A percentile compares a stretch with the other conserved stretches of the same genome.
These are phyloP conservation scores for Thunnus thynnus DNA, from an alignment of 2,113 vertebrate genomes.

Conservation along the genomic window DNA sequence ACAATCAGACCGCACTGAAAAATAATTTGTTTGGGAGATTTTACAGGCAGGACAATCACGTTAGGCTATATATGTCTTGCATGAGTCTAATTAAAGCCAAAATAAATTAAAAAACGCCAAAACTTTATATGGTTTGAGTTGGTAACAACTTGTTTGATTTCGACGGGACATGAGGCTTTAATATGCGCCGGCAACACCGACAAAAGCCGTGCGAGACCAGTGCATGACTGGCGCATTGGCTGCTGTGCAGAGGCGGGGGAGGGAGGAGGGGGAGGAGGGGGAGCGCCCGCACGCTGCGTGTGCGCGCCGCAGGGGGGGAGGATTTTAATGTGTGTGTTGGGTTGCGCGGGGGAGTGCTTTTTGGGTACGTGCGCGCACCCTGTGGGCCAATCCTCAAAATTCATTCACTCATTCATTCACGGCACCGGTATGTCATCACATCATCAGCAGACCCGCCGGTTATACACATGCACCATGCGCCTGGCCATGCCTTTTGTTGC, in stretches of 20 bases:
- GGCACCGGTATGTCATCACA: slow-evolving; percentile 67
- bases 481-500: slow-evolving; percentile 81
- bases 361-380: slow-evolving; percentile 67
- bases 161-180: not conserved
- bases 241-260: slow-evolving; percentile 40
- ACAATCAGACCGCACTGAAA: not conserved
- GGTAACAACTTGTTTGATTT: not conserved
- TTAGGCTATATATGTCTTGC: no score
- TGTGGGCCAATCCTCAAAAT: slow-evolving; percentile 67
- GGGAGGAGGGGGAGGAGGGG: not conserved
- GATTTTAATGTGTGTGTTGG: not conserved
- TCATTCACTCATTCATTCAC: slow-evolving; percentile 77
- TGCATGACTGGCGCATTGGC: slow-evolving; percentile 46
- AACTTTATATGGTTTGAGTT: no score
- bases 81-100: no score
- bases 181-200: slow-evolving; percentile 38
- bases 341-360: slow-evolving; percentile 18
- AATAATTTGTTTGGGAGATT: not conserved
- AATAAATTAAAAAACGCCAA: not conserved
- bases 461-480: slow-evolving; percentile 76
- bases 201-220: slow-evolving; percentile 46
- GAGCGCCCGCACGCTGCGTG: not conserved
- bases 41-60: not conserved
- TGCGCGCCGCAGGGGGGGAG: slow-evolving; percentile 1
- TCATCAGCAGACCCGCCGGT: slow-evolving; percentile 50